Conservation (phyloP, 2,113 vertebrate genomes). For the Cyprinodon brontotheroides region DNA sequence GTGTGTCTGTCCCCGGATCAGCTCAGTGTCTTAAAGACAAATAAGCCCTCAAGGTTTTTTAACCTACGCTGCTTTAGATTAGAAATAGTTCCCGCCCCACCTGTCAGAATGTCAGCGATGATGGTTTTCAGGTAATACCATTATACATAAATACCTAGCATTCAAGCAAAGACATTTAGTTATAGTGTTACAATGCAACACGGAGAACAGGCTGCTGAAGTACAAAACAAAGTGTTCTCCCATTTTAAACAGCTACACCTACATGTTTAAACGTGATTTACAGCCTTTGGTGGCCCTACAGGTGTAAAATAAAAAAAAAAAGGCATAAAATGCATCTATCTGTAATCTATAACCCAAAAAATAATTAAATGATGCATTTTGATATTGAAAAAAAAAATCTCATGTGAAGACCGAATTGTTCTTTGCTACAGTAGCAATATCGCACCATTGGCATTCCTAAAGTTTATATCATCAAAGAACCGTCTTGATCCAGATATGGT, state of each 20-base stretch:
- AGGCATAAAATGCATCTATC: not conserved
- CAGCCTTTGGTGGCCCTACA: not conserved
- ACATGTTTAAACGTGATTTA: conserved; percentile 8
- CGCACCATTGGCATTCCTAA: not conserved
- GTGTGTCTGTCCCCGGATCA: conserved; percentile 16
- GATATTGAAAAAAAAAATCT: not conserved
- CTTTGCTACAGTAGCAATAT: too few relatives aligned
- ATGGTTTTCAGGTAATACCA: conserved; percentile 50
- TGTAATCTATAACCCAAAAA: not conserved
- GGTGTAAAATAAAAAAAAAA: not conserved
- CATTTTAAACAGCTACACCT: not conserved
- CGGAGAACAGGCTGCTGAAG: conserved; percentile 6
- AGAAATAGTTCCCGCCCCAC: conserved; percentile 14
- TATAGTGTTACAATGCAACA: conserved; percentile 24
- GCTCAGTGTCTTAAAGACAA: not conserved
- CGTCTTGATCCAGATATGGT: too few relatives aligned
- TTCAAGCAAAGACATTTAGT: conserved; percentile 27
- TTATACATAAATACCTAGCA: conserved; percentile 29
- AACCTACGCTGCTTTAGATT: conserved; percentile 35
- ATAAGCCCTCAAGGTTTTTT: conserved; percentile 34
- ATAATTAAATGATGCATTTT: not conserved
- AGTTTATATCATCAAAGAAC: not conserved
- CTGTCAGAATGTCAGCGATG: conserved; percentile 25
- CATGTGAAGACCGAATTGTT: not conserved
- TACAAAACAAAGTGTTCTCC: conserved; percentile 12